These are phyloP conservation scores for Caenorhabditis inopinata DNA, from an alignment of 1,140 invertebrate species.

Conservation along the genomic window DNA sequence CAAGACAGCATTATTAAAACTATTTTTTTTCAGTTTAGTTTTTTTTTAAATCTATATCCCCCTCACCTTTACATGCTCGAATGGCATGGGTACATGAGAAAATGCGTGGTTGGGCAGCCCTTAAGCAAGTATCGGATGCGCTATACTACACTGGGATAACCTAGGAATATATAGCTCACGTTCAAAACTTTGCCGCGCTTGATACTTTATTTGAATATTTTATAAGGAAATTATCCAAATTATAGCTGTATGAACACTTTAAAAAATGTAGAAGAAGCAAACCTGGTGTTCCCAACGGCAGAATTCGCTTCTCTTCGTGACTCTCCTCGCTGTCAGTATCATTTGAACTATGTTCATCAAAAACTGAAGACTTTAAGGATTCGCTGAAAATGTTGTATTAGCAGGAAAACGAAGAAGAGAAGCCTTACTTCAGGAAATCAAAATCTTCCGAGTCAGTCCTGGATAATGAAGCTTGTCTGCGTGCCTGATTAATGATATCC, in stretches of 20 bases:
- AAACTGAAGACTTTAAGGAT: constrained; percentile 1
- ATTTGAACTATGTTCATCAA: constrained; percentile 1
- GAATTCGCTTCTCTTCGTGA: not conserved
- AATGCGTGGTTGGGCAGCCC: too few species aligned
- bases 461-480: not conserved
- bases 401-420: not conserved
- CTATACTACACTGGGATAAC: too few species aligned
- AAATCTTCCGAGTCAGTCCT: not conserved
- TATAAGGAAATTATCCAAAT: too few species aligned
- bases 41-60: too few species aligned
- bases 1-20: not conserved
- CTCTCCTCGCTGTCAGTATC: not conserved
- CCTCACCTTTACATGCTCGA: too few species aligned
- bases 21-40: too few species aligned
- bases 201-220: too few species aligned
- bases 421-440: constrained; percentile 9
- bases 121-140: too few species aligned
- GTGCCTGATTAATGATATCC: not conserved
- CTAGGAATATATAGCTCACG: too few species aligned
- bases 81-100: too few species aligned
- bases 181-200: too few species aligned
- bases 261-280: not conserved
- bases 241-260: not conserved
- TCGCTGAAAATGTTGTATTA: not conserved
- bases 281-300: constrained; percentile 6